Conservation (phyloP, 2,888 invertebrate species). For the Drosophila mettleri region DNA sequence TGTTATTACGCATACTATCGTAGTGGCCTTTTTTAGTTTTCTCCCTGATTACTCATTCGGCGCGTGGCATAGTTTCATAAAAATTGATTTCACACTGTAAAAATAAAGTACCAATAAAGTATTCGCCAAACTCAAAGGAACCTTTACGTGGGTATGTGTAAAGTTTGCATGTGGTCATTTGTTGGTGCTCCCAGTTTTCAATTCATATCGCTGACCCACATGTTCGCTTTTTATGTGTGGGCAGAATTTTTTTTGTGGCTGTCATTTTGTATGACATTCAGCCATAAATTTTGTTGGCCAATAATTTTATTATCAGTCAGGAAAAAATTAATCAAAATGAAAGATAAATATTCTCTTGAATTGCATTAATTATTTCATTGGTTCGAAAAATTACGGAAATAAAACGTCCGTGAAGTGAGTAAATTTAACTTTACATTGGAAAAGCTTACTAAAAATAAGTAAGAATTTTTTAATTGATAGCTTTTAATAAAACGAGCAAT, state of each 20-base stretch:
- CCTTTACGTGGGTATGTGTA: slow-evolving; percentile 19
- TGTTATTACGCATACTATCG: slow-evolving; percentile 40
- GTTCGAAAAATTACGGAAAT: background rate
- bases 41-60: slow-evolving; percentile 75
- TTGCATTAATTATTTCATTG: slow-evolving; percentile 23
- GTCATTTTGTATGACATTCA: slow-evolving; percentile 38
- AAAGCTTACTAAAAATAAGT: too few relatives aligned
- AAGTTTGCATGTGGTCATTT: slow-evolving; percentile 21
- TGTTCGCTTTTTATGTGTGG: slow-evolving; percentile 41
- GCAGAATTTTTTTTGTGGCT: slow-evolving; percentile 24
- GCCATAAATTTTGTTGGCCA: slow-evolving; percentile 49
- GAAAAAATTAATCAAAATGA: slow-evolving; percentile 48
- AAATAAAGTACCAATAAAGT: slow-evolving; percentile 45
- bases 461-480: too few relatives aligned
- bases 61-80: slow-evolving; percentile 70
- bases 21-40: slow-evolving; percentile 50
- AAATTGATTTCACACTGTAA: slow-evolving; percentile 77
- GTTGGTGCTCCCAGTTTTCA: slow-evolving; percentile 56
- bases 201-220: slow-evolving; percentile 72
- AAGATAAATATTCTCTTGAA: slow-evolving; percentile 20
- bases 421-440: too few relatives aligned
- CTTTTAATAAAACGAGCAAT: too few relatives aligned
- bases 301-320: slow-evolving; percentile 28
- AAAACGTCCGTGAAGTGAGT: background rate
- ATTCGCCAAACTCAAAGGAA: background rate